Evolutionary conservation across 2,888 invertebrate genomes (phyloP), one percentile per base, ranked within the genome.

Genomic region (Cryptophagus acutangulus): DNA sequence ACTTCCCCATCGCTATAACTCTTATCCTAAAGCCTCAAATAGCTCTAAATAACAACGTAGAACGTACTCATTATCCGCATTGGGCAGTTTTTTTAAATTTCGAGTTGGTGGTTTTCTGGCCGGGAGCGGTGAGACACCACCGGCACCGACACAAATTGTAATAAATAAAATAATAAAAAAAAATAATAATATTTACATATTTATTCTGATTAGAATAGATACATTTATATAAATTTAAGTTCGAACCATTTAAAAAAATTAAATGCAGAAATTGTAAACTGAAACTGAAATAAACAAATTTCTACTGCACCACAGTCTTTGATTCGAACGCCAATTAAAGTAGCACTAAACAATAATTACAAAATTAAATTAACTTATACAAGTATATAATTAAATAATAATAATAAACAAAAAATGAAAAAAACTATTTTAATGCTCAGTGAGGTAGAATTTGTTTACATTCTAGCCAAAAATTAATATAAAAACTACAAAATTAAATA

Each of bases 391-490:
- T 48, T 51, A 33, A 45, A 39, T 46, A 45, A 38, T 46, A n/a
- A n/a, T n/a, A n/a, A n/a, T n/a, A n/a, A n/a, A n/a, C n/a, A n/a
- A n/a, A n/a, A n/a, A n/a, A n/a, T n/a, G 46, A 51, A 50, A 42
- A 51, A 52, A 57, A 51, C 53, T 54, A 56, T 54, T 52, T 53
- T 50, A 56, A 55, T 56, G 52, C 51, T 59, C 58, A 59, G 60
- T 66, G 66, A 66, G 66, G 66, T 66, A 66, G 66, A 63, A 65
- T 64, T 65, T 66, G 65, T 64, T 61, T 57, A 57, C 52, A 55
- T 59, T 61, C 51, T 50, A 59, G 56, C 58, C 57, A 53, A 59
- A 55, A 44, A 41, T n/a, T n/a, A n/a, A n/a, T n/a, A 6, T 29
- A 20, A n/a, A 24, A 41, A 13, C 41, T 44, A 42, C 33, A 33